These are phyloP conservation scores for Python bivittatus DNA, from an alignment of 2,113 vertebrate genomes.

Conservation along the genomic window DNA sequence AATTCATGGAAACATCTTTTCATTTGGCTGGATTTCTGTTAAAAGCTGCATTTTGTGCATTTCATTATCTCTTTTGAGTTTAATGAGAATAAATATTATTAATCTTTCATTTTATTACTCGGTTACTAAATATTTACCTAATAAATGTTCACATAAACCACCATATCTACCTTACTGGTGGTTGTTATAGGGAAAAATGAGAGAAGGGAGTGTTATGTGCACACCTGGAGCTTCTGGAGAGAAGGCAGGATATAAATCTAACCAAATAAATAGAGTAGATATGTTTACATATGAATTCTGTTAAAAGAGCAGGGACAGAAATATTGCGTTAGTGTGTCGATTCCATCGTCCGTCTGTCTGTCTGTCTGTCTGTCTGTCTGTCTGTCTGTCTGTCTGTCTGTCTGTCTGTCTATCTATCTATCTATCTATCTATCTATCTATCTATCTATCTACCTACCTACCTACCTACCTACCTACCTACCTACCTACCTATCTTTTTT, in stretches of 20 bases:
- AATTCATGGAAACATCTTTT: background rate
- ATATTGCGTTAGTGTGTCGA: background rate
- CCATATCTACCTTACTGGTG: background rate
- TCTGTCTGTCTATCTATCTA: too few relatives aligned
- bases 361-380: too few relatives aligned
- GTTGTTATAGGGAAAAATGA: background rate
- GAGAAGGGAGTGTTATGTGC: background rate
- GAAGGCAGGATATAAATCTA: background rate
- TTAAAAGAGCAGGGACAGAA: background rate
- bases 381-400: too few relatives aligned
- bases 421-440: too few relatives aligned
- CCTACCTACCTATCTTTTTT: too few relatives aligned
- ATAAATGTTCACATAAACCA: background rate
- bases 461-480: too few relatives aligned
- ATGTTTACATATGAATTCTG: background rate
- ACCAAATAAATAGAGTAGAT: background rate
- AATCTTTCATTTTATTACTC: background rate
- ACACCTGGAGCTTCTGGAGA: background rate
- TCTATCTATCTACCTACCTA: too few relatives aligned
- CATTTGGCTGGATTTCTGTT: background rate
- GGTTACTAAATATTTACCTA: background rate
- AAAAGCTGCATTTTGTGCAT: background rate
- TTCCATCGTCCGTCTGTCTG: too few relatives aligned
- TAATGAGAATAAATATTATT: background rate
- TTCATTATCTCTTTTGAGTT: background rate